These are phyloP conservation scores for Zaprionus davidi DNA, from an alignment of 1,140 invertebrate genomes.

Conservation along the genomic window DNA sequence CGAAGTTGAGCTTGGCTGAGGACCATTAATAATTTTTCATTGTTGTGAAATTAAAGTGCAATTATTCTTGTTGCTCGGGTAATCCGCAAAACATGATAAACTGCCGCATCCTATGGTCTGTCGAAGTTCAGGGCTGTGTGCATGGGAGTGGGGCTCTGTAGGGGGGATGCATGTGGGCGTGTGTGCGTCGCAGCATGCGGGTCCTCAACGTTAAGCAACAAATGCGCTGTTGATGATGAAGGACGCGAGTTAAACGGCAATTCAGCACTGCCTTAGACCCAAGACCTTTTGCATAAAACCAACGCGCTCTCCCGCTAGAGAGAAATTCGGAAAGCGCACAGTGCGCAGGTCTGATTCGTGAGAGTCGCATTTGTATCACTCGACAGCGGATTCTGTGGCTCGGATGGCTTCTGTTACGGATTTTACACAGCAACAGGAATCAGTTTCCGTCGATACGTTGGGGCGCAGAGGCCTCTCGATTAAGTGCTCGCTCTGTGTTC, in stretches of 20 bases:
- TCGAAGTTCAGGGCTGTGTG: constrained; percentile 1
- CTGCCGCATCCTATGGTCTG: constrained; percentile 38
- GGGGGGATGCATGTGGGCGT: not conserved
- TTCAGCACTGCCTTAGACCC: constrained; percentile 39
- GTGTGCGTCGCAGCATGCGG: constrained; percentile 9
- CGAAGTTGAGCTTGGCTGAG: constrained; percentile 40
- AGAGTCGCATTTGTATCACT: constrained; percentile 10
- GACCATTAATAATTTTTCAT: constrained; percentile 73
- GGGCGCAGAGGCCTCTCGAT: constrained; percentile 20
- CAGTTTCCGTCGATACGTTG: constrained; percentile 62
- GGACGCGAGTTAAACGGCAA: constrained; percentile 64
- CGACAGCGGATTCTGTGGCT: constrained; percentile 40
- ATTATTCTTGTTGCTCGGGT: constrained; percentile 69
- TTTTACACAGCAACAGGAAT: constrained; percentile 68
- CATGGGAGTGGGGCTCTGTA: not conserved
- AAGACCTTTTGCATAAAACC: constrained; percentile 12
- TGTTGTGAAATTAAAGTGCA: constrained; percentile 73
- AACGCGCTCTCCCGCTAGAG: not conserved
- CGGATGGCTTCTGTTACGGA: constrained; percentile 12
- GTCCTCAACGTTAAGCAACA: constrained; percentile 21
- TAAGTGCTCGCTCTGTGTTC: not conserved
- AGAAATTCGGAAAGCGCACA: constrained; percentile 37
- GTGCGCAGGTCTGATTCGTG: constrained; percentile 52
- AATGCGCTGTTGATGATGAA: constrained; percentile 73
- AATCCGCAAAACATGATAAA: constrained; percentile 74